Evolutionary conservation across 2,113 vertebrate genomes (phyloP).

Genomic region (Brienomyrus brachyistius): DNA sequence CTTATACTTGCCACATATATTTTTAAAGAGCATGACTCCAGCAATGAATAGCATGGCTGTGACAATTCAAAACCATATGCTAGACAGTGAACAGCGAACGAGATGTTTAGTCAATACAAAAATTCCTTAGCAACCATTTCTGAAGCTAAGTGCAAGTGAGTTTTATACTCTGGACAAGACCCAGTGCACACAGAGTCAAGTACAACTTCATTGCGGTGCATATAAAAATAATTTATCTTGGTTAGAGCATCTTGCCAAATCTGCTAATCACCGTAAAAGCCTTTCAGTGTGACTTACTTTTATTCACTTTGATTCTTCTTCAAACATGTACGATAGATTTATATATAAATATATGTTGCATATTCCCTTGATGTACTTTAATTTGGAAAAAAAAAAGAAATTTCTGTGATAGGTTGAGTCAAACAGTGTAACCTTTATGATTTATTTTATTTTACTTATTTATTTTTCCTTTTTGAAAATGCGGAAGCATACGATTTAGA

Average conservation of each 20-base stretch:
- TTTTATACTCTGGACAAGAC: constrained; percentile 35
- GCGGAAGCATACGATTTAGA: constrained; percentile 36
- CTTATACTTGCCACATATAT: constrained; percentile 33
- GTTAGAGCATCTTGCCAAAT: constrained; percentile 40
- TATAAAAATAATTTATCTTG: constrained; percentile 50
- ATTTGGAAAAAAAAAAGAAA: constrained; percentile 17
- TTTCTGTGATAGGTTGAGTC: constrained; percentile 27
- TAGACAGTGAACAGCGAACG: constrained; percentile 34
- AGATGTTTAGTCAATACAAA: constrained; percentile 43
- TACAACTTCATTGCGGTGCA: constrained; percentile 34
- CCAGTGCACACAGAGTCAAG: constrained; percentile 32
- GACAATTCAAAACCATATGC: constrained; percentile 32
- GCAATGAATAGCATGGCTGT: constrained; percentile 30
- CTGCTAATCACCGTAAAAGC: constrained; percentile 42
- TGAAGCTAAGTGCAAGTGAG: constrained; percentile 43
- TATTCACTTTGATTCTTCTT: constrained; percentile 25
- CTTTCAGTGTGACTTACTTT: constrained; percentile 30
- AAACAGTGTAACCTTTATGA: constrained; percentile 39
- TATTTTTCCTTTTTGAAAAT: constrained; percentile 39
- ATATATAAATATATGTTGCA: constrained; percentile 20
- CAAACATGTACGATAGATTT: constrained; percentile 42
- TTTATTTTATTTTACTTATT: constrained; percentile 45
- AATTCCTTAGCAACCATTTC: constrained; percentile 42
- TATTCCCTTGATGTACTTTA: constrained; percentile 37
- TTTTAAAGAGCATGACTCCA: constrained; percentile 31